Evolutionary conservation across 2,888 invertebrate genomes (phyloP), one percentile per base, ranked within the genome.

Genomic region (Sclerodermus sp.): DNA sequence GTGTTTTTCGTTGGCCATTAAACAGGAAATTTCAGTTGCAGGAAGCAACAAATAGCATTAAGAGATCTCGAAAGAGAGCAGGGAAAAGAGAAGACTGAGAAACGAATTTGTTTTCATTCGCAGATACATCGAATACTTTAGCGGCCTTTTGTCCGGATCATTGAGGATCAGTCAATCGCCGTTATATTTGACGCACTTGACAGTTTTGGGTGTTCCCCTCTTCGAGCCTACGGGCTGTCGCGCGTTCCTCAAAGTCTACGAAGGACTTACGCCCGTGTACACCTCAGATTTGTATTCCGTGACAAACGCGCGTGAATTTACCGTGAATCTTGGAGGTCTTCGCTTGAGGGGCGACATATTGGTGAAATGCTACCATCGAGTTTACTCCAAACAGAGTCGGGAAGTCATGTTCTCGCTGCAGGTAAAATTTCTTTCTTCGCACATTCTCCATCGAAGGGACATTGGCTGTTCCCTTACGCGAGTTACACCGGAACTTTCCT

Each of bases 61-160:
- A n/a, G n/a, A n/a, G n/a, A n/a, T n/a, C n/a, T n/a, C n/a, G n/a
- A n/a, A n/a, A n/a, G n/a, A n/a, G n/a, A n/a, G n/a, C n/a, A n/a
- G n/a, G n/a, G n/a, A n/a, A n/a, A n/a, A n/a, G n/a, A n/a, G n/a
- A n/a, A n/a, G n/a, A n/a, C n/a, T n/a, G n/a, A n/a, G 23, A 23
- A 8, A 23, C 4, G 3, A 23, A 23, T 8, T 5, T 8, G 23
- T 23, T 23, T 23, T 23, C 23, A 23, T 23, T 76, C 74, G 1
- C 82, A 93, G 94, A 79, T 95, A 95, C 81, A 89, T 96, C 62
- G 89, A 91, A 73, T 95, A 96, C 76, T 96, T 96, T 79, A 88
- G 93, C 45, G 94, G 94, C 1, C 82, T 96, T 42, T 83, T 96
- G 48, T 91, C 93, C 5, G 94, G 94, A 39, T 88, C 89, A 71